phyloP scores from a whole-genome alignment of 2,113 vertebrate species.

The Alaudala cheleensis region DNA sequence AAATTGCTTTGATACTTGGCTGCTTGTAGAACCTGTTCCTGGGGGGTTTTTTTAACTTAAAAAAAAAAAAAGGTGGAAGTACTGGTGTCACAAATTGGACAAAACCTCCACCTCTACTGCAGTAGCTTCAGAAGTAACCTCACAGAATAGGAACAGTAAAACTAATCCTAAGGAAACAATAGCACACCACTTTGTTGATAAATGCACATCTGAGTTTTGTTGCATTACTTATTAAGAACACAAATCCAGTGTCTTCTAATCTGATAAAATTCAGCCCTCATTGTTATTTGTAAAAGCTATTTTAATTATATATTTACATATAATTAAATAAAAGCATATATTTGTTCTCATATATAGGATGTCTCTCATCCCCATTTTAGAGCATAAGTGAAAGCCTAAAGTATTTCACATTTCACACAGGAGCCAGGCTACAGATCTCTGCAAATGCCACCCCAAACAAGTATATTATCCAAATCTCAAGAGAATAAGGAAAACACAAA shows the following conservation, averaged over 20 bases:
- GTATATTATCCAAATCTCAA: neutral
- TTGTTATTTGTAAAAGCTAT: neutral
- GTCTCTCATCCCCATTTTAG: neutral
- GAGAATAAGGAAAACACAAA: neutral
- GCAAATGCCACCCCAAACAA: neutral
- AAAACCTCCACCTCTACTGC: neutral
- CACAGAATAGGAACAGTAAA: neutral
- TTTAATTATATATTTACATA: neutral
- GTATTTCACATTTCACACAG: neutral
- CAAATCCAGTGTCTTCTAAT: neutral
- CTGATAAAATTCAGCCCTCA: neutral
- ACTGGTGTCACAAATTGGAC: neutral
- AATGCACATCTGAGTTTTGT: neutral
- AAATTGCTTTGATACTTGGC: neutral
- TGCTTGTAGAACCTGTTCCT: neutral
- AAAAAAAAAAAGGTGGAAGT: neutral
- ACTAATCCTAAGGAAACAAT: neutral
- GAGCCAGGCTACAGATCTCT: neutral
- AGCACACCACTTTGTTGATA: neutral
- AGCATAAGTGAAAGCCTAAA: neutral
- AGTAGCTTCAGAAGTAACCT: neutral
- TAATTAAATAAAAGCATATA: neutral
- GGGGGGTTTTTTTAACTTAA: neutral
- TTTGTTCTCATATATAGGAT: neutral
- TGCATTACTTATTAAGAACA: neutral